Conservation (phyloP, 2,797 vertebrate species). For the Galaxias olidus region DNA sequence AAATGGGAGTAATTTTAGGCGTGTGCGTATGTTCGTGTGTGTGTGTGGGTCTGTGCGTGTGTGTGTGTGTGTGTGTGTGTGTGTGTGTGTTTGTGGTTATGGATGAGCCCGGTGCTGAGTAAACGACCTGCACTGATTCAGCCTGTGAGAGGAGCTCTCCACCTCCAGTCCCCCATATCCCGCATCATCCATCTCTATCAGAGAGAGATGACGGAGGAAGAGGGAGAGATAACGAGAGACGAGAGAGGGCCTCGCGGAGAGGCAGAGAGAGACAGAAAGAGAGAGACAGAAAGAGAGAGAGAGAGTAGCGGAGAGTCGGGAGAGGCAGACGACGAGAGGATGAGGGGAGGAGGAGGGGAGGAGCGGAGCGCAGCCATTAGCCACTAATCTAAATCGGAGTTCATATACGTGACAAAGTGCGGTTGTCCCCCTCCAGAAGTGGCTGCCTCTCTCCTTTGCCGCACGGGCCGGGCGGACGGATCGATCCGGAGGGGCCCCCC, state of each 20-base stretch:
- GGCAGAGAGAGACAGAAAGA: conserved; percentile 4
- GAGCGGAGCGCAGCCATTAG: too few relatives aligned
- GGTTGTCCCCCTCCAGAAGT: too few relatives aligned
- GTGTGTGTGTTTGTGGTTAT: conserved; percentile 34
- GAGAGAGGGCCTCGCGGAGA: conserved; percentile 40
- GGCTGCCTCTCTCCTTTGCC: too few relatives aligned
- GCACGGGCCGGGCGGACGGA: too few relatives aligned
- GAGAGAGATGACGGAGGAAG: background rate
- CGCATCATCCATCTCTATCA: conserved; percentile 71
- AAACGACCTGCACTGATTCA: conserved; percentile 72
- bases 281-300: background rate
- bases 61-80: conserved; percentile 23
- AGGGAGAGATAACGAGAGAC: conserved; percentile 53
- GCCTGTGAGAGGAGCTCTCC: conserved; percentile 66
- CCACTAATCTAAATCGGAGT: too few relatives aligned
- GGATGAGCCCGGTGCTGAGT: conserved; percentile 56
- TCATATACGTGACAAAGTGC: too few relatives aligned
- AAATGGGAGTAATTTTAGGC: conserved; percentile 65
- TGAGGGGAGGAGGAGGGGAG: background rate
- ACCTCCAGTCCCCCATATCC: conserved; percentile 60
- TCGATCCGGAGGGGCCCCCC: too few relatives aligned
- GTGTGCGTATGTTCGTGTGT: background rate
- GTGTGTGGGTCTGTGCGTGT: conserved; percentile 29
- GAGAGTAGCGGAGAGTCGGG: conserved; percentile 35
- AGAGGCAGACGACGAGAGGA: conserved; percentile 40